Evolutionary conservation across 2,888 invertebrate species (phyloP).

Genomic region (Endomychus coccineus): DNA sequence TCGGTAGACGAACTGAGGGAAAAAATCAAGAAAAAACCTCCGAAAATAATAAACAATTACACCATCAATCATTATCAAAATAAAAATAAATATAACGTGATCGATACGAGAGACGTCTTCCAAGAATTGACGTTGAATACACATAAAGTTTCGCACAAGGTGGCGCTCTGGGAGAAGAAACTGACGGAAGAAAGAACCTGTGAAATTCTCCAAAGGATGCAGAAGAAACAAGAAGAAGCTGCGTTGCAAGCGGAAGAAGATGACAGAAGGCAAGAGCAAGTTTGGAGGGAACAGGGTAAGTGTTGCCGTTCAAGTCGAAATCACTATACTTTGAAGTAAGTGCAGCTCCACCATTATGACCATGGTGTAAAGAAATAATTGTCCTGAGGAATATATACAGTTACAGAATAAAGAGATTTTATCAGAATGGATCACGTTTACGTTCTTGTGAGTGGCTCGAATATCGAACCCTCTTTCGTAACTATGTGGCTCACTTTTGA

Average conservation of each 20-base stretch:
- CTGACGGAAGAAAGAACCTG: conserved; percentile 58
- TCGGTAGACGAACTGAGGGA: conserved; percentile 58
- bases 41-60: conserved; percentile 33
- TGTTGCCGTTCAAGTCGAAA: no score
- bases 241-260: conserved; percentile 54
- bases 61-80: conserved; percentile 36
- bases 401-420: no score
- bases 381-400: no score
- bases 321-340: no score
- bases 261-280: conserved; percentile 52
- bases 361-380: no score
- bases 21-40: conserved; percentile 40
- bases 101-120: conserved; percentile 38
- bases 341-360: no score
- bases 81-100: conserved; percentile 32
- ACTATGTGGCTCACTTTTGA: no score
- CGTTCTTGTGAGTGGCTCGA: no score
- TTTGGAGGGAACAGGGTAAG: conserved; percentile 60
- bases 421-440: no score
- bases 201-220: conserved; percentile 55
- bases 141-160: conserved; percentile 52
- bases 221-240: conserved; percentile 50
- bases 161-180: conserved; percentile 61
- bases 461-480: no score
- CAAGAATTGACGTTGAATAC: conserved; percentile 45